Base-by-base conservation (phyloP, 2,797 vertebrate genomes). In the Distichodus sexfasciatus region DNA sequence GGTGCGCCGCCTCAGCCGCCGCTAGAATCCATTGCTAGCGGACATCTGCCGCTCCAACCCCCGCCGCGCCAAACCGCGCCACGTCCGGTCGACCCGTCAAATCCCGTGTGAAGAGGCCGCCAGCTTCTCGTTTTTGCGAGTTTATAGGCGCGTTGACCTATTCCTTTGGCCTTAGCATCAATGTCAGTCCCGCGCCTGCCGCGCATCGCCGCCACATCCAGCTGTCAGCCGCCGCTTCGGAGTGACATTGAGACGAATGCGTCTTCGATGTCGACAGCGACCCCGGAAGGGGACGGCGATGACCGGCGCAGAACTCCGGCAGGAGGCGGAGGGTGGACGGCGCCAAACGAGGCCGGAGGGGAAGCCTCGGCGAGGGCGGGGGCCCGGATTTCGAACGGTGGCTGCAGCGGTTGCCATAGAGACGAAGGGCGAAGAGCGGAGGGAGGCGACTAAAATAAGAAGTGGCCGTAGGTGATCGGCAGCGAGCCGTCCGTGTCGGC, bases 41-140 rank as follows among this genome's bases (percentile, higher is more conserved):
- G 87, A 86, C 89, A 90, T 90, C 88, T 89, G 88, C 85, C 87
- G 88, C 86, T 87, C 87, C 87, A 87, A 89, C 85, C 87, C 50
- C n/a, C n/a, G n/a, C n/a, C 72, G 74, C 85, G 88, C 89, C 87
- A 88, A n/a, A n/a, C n/a, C n/a, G n/a, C 74, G 66, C 60, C 72
- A 75, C 67, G 69, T 87, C 84, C 68, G 40, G 50, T 86, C 77
- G 76, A 68, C 68, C 76, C 75, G 69, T 84, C 80, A 90, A 89
- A 88, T 67, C 74, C 75, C 76, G 55, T 23, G 29, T 75, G 54
- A 54, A 26, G 6, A 48, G 15, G 23, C 38, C 38, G 46, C 23
- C 23, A 19, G 44, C 81, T 79, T 87, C 83, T 89, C 75, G 53
- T 87, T 83, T 84, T 81, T 81, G 77, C 72, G 77, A 85, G 84